phyloP scores from a whole-genome alignment of 2,113 vertebrate genomes.

The Euleptes europaea region DNA sequence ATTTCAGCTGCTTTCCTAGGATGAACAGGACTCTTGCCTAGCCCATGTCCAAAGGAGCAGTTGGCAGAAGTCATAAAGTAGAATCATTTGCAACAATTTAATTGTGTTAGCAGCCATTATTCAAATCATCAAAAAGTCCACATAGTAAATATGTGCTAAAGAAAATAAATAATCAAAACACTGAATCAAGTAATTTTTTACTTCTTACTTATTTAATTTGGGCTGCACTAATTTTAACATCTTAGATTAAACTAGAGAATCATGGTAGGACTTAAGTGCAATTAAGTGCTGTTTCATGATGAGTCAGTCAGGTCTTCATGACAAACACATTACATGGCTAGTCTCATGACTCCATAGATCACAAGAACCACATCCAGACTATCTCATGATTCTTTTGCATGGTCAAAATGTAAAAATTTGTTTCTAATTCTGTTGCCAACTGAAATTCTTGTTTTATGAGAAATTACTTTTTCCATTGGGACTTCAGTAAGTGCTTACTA shows the following conservation, averaged over 20 bases:
- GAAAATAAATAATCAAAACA: background rate
- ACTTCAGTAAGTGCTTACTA: too few relatives aligned
- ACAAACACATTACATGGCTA: too few relatives aligned
- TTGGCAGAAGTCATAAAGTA: background rate
- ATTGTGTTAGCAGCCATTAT: background rate
- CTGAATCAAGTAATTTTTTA: background rate
- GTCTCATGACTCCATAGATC: too few relatives aligned
- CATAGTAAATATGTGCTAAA: background rate
- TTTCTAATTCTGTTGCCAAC: background rate
- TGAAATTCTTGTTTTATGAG: background rate
- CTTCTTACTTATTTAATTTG: background rate
- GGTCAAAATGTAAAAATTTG: constrained; percentile 1
- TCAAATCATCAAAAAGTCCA: background rate
- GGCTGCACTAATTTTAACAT: background rate
- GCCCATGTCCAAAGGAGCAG: background rate
- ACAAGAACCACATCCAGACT: background rate
- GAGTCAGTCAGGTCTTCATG: too few relatives aligned
- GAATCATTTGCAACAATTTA: background rate
- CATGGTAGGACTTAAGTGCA: too few relatives aligned
- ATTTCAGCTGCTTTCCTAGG: background rate
- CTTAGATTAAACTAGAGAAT: too few relatives aligned
- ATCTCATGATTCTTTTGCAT: rapidly evolving
- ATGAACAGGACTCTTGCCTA: background rate
- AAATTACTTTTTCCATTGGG: background rate
- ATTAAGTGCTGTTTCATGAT: too few relatives aligned